phyloP scores from a whole-genome alignment of 2,888 invertebrate genomes.

The Aleiodes testaceus region DNA sequence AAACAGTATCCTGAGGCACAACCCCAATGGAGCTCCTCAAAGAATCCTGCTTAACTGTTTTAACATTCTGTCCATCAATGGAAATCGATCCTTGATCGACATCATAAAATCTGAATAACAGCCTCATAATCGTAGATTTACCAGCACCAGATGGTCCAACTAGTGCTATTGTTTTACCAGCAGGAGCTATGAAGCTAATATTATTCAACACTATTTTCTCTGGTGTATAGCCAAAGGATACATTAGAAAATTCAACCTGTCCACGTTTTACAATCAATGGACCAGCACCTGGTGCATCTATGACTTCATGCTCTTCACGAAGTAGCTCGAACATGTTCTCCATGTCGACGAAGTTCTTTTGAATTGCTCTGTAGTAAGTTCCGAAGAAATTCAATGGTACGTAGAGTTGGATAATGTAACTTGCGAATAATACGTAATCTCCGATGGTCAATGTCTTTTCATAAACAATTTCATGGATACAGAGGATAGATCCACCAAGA shows the following conservation, averaged over 20 bases:
- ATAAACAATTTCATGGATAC: slow-evolving; percentile 84
- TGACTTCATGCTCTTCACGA: slow-evolving; percentile 89
- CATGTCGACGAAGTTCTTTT: slow-evolving; percentile 99
- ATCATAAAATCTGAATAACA: slow-evolving; percentile 97
- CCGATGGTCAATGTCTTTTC: slow-evolving; percentile 87
- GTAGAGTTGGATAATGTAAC: slow-evolving; percentile 95
- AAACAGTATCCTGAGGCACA: slow-evolving; percentile 97
- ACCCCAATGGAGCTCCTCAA: slow-evolving; percentile 91
- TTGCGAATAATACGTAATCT: slow-evolving; percentile 96
- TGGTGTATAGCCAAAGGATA: slow-evolving; percentile 90
- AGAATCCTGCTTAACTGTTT: slow-evolving; percentile 88
- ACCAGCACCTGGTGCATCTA: slow-evolving; percentile 87
- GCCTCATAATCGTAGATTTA: slow-evolving; percentile 95
- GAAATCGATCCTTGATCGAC: slow-evolving; percentile 89
- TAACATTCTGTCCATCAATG: slow-evolving; percentile 92
- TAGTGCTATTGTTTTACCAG: slow-evolving; percentile 90
- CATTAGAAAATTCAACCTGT: slow-evolving; percentile 90
- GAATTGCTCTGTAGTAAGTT: slow-evolving; percentile 97
- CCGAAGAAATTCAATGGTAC: slow-evolving; percentile 98
- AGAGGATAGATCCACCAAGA: slow-evolving; percentile 89
- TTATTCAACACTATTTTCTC: slow-evolving; percentile 85
- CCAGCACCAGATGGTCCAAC: slow-evolving; percentile 94
- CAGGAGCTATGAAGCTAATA: slow-evolving; percentile 84
- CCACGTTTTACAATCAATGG: slow-evolving; percentile 82
- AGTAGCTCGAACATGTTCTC: slow-evolving; percentile 99